Percentiles rank a stretch among this genome's conserved stretches.
These are phyloP conservation scores for Carduelis carduelis DNA, from an alignment of 2,797 vertebrate genomes.

Conservation along the genomic window DNA sequence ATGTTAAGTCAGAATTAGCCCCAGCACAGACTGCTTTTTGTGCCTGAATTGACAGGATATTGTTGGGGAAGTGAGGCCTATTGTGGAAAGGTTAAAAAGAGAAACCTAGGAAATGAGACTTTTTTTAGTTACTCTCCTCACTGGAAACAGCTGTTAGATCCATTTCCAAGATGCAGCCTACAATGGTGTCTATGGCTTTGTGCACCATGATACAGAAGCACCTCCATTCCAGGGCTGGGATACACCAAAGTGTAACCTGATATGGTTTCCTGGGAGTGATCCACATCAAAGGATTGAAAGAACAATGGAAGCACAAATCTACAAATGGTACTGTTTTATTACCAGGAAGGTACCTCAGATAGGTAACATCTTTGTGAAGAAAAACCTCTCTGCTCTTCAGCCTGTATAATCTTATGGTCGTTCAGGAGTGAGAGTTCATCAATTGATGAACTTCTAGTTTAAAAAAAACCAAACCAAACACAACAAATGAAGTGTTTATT, in stretches of 20 bases:
- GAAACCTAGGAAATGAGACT: conserved; percentile 31
- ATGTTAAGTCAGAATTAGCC: neutral
- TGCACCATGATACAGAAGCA: neutral
- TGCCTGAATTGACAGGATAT: neutral
- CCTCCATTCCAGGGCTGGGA: neutral
- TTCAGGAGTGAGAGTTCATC: neutral
- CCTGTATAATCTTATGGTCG: neutral
- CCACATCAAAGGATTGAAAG: neutral
- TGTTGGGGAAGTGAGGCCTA: neutral
- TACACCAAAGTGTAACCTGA: neutral
- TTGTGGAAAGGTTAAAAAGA: conserved; percentile 11
- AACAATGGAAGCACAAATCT: neutral
- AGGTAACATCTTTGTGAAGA: neutral
- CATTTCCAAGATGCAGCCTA: neutral
- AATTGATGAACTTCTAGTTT: neutral
- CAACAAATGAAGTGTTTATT: neutral
- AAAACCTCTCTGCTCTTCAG: neutral
- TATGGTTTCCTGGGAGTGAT: neutral
- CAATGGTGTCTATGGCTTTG: neutral
- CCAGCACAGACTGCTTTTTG: neutral
- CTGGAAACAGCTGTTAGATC: neutral
- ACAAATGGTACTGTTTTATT: neutral
- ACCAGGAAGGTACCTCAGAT: neutral
- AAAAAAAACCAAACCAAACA: neutral
- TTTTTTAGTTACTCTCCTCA: neutral